Percentiles rank a stretch among this genome's conserved stretches.
Conservation (phyloP, 2,797 vertebrate genomes). For the Eulemur coronatus region DNA sequence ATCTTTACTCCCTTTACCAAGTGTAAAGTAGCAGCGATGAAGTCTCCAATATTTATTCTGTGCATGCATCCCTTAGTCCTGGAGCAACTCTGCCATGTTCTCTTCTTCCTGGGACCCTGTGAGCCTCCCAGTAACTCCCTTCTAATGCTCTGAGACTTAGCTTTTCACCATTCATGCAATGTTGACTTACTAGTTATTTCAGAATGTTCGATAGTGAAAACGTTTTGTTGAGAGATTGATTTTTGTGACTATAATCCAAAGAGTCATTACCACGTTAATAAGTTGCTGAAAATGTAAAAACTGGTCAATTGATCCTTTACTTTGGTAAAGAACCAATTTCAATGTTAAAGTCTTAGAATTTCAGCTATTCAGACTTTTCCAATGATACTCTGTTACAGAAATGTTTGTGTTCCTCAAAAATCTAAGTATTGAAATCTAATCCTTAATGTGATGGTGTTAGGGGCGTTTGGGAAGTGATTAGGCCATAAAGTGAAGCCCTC, state of each 20-base stretch:
- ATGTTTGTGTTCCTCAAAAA: neutral
- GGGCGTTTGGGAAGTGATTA: too few relatives aligned
- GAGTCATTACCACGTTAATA: neutral
- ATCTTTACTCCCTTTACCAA: neutral
- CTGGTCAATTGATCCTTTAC: neutral
- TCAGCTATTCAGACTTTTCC: neutral
- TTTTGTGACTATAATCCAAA: neutral
- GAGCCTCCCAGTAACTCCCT: neutral
- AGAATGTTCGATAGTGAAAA: neutral
- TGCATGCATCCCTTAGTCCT: fast-evolving
- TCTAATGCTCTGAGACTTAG: neutral
- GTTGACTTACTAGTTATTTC: neutral
- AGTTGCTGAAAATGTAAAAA: neutral
- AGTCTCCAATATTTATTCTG: neutral
- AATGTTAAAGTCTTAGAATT: neutral
- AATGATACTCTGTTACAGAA: neutral
- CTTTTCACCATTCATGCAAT: neutral
- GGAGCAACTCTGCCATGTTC: fast-evolving
- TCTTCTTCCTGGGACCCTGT: neutral
- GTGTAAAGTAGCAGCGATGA: neutral
- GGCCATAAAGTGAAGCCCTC: too few relatives aligned
- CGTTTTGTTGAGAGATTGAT: neutral
- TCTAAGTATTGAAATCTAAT: neutral
- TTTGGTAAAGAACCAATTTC: neutral
- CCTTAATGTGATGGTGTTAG: neutral